A percentile compares a stretch with the other conserved stretches of the same genome.
Evolutionary conservation across 2,113 vertebrate genomes (phyloP).

Genomic region (Sterna hirundo): DNA sequence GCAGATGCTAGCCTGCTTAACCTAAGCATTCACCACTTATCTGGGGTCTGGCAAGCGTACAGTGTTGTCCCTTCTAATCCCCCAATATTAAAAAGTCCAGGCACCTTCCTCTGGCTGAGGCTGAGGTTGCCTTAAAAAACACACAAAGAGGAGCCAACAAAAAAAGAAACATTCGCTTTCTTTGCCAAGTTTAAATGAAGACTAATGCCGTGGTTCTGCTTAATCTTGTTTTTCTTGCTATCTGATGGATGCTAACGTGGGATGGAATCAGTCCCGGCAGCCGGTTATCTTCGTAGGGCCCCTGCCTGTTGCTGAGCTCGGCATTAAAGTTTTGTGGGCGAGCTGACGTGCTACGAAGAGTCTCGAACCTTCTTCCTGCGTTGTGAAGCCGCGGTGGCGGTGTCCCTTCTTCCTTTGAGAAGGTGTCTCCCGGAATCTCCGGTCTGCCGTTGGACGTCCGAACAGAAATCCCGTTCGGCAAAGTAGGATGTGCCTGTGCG

Average conservation of each 20-base stretch:
- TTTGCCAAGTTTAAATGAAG: conserved; percentile 56
- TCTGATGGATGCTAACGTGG: conserved; percentile 14
- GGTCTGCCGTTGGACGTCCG: rapidly evolving
- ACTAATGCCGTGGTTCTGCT: conserved; percentile 23
- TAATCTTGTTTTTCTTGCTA: conserved; percentile 56
- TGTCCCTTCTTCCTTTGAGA: background rate
- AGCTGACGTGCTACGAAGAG: background rate
- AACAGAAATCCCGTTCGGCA: background rate
- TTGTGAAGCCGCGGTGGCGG: rapidly evolving
- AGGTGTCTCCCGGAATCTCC: background rate
- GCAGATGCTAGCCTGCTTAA: conserved; percentile 63
- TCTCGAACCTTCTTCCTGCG: background rate
- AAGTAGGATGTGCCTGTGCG: background rate
- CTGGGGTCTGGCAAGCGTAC: conserved; percentile 60
- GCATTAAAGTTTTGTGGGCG: background rate
- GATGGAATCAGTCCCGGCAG: conserved; percentile 5
- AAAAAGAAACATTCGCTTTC: conserved; percentile 21
- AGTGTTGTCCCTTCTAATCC: conserved; percentile 66
- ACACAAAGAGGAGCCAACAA: conserved; percentile 34
- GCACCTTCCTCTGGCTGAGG: conserved; percentile 49
- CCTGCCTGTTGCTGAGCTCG: background rate
- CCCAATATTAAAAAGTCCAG: conserved; percentile 66
- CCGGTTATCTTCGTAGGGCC: conserved; percentile 21
- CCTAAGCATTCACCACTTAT: conserved; percentile 65
- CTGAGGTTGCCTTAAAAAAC: conserved; percentile 1